Percentiles rank a stretch among this genome's conserved stretches.
Evolutionary conservation across 2,888 invertebrate species (phyloP).

Genomic region (Bibio marci): DNA sequence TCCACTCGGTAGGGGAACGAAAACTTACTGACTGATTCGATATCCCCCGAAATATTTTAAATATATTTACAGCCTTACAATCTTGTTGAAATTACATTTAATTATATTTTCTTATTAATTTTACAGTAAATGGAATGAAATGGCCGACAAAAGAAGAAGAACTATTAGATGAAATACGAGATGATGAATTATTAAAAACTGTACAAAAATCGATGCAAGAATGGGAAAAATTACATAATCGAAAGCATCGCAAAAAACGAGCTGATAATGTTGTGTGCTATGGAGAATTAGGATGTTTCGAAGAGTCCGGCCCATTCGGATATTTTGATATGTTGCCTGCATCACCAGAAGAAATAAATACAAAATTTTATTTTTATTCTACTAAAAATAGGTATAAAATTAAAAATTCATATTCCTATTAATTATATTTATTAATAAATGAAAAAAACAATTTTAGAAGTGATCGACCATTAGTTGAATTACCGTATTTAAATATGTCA

Average conservation of each 20-base stretch:
- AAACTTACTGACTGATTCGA: no score
- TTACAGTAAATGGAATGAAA: conserved; percentile 9
- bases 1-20: no score
- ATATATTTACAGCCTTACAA: no score
- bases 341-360: conserved; percentile 70
- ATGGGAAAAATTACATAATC: conserved; percentile 37
- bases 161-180: conserved; percentile 44
- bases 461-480: conserved; percentile 47
- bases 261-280: conserved; percentile 75
- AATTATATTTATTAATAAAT: no score
- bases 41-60: no score
- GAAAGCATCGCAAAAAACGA: conserved; percentile 44
- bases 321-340: conserved; percentile 80
- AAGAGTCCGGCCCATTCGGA: conserved; percentile 76
- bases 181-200: conserved; percentile 47
- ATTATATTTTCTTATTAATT: no score
- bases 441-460: conserved; percentile 24
- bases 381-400: conserved; percentile 38
- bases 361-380: conserved; percentile 63
- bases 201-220: conserved; percentile 54
- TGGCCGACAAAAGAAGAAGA: conserved; percentile 43
- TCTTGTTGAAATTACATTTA: no score
- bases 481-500: conserved; percentile 55
- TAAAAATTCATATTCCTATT: background rate
- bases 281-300: conserved; percentile 79